These are phyloP conservation scores for Pseudomyrmex concolor DNA, from an alignment of 1,140 invertebrate species.

Conservation along the genomic window DNA sequence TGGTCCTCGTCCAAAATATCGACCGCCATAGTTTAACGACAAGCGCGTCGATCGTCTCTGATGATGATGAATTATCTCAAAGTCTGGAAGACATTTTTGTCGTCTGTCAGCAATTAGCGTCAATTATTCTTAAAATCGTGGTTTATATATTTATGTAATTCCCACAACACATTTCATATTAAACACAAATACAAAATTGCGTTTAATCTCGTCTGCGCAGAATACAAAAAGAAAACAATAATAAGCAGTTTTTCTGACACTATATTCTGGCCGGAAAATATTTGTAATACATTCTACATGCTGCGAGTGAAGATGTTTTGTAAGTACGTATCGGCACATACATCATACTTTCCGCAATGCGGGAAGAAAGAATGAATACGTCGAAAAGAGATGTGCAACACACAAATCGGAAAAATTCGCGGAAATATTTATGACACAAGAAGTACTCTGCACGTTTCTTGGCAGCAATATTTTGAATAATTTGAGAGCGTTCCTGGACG, in stretches of 20 bases:
- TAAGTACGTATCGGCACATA: background rate
- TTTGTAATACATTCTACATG: background rate
- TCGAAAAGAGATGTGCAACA: conserved; percentile 12
- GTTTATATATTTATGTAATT: no score
- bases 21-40: conserved; percentile 85
- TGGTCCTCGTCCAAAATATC: conserved; percentile 93
- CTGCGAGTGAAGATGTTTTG: conserved; percentile 3
- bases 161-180: no score
- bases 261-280: no score
- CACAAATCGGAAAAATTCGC: background rate
- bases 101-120: no score
- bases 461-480: conserved; percentile 46
- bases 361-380: background rate
- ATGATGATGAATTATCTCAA: conserved; percentile 55
- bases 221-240: no score
- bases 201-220: no score
- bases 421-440: background rate
- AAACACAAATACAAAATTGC: no score
- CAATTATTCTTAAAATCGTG: no score
- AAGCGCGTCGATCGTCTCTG: conserved; percentile 8
- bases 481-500: conserved; percentile 32
- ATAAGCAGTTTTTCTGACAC: no score
- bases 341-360: conserved; percentile 51
- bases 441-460: background rate
- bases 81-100: conserved; percentile 51